A percentile compares a stretch with the other conserved stretches of the same genome.
Conservation (phyloP, 2,113 vertebrate genomes). For the Perccottus glenii region DNA sequence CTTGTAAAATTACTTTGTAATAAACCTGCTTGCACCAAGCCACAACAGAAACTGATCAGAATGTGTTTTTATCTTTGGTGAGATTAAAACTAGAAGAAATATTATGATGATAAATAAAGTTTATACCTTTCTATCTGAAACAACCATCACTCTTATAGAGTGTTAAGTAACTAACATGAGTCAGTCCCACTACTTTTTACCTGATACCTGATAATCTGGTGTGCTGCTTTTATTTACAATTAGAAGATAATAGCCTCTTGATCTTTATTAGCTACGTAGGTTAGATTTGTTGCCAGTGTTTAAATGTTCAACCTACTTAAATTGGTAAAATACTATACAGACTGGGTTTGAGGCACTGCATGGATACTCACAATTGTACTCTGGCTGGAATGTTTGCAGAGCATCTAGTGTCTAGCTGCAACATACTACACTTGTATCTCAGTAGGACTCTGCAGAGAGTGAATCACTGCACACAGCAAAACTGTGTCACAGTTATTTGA, state of each 20-base stretch:
- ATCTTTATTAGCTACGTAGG: no score
- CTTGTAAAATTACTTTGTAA: slow-evolving; percentile 96
- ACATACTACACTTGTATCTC: slow-evolving; percentile 76
- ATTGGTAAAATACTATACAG: neutral
- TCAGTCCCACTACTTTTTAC: no score
- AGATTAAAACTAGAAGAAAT: no score
- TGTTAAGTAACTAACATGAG: no score
- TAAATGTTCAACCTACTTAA: neutral
- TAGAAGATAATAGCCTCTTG: no score
- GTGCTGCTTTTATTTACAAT: no score
- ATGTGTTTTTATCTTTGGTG: neutral
- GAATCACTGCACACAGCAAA: slow-evolving; percentile 23
- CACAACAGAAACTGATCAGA: slow-evolving; percentile 62
- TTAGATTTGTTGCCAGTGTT: neutral
- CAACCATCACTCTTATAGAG: no score
- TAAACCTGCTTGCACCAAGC: slow-evolving; percentile 94
- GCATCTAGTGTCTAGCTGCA: slow-evolving; percentile 68
- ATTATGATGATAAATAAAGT: no score
- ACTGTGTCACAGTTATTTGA: neutral
- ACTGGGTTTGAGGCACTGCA: neutral
- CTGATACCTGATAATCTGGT: no score
- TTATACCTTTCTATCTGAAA: no score
- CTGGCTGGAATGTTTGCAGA: slow-evolving; percentile 77
- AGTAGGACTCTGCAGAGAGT: slow-evolving; percentile 33
- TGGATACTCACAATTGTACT: slow-evolving; percentile 13